Evolutionary conservation across 1,140 invertebrate genomes (phyloP).

Genomic region (Nasonia giraulti): DNA sequence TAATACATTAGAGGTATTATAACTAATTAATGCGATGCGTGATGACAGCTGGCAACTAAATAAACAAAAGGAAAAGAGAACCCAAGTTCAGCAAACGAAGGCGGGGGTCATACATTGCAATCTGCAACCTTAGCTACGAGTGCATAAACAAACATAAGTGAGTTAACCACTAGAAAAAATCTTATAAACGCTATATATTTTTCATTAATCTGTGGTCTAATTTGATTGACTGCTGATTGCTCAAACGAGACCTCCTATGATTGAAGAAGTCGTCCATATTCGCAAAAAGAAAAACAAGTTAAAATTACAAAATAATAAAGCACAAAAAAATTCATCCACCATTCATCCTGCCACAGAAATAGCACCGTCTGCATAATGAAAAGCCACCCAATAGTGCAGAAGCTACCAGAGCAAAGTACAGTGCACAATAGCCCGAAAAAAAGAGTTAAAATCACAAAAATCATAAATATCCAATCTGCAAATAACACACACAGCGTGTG

Average conservation of each 20-base stretch:
- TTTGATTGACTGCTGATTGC: not conserved
- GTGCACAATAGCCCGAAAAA: not conserved
- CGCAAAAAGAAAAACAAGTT: not conserved
- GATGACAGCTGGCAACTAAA: not conserved
- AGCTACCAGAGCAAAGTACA: not conserved
- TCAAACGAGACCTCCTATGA: not conserved
- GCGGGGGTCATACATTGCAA: conserved; percentile 1
- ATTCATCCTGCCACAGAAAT: not conserved
- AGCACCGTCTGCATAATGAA: not conserved
- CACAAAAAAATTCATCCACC: not conserved
- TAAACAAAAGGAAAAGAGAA: not conserved
- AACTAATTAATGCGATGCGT: not conserved
- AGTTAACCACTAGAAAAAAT: not conserved
- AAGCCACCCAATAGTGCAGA: not conserved
- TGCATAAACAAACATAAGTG: not conserved
- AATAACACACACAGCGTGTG: not conserved
- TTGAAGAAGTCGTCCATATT: not conserved
- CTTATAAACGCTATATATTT: not conserved
- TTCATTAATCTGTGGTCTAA: not conserved
- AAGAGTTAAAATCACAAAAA: not conserved
- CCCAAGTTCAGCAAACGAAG: conserved; percentile 20
- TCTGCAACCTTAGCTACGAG: conserved; percentile 22
- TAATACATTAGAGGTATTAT: not conserved
- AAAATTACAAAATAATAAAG: too few species aligned
- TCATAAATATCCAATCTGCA: not conserved